Percentiles rank a stretch among this genome's conserved stretches.
Evolutionary conservation across 2,888 invertebrate genomes (phyloP).

Genomic region (Mythimna ferrago): DNA sequence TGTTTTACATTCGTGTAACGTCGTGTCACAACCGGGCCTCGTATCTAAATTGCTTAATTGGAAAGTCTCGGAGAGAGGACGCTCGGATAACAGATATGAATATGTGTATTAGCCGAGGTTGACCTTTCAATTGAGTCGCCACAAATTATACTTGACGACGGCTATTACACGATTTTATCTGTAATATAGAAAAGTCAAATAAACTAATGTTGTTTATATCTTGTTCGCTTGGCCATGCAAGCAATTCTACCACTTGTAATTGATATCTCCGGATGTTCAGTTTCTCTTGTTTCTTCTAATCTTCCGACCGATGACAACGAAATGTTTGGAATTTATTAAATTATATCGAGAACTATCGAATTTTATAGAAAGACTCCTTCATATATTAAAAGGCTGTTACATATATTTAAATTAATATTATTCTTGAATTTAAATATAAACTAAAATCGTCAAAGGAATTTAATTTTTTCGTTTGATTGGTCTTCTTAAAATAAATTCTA

Average conservation of each 20-base stretch:
- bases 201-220: conserved; percentile 77
- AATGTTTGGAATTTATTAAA: conserved; percentile 64
- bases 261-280: conserved; percentile 71
- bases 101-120: conserved; percentile 75
- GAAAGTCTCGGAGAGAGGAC: conserved; percentile 84
- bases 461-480: neutral
- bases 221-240: conserved; percentile 74
- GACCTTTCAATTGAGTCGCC: conserved; percentile 82
- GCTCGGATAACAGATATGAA: conserved; percentile 80
- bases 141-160: conserved; percentile 71
- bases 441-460: neutral
- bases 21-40: conserved; percentile 80
- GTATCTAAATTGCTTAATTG: conserved; percentile 91
- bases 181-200: conserved; percentile 75
- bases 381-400: neutral
- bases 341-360: conserved; percentile 45
- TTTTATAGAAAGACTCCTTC: conserved; percentile 17
- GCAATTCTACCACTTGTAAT: conserved; percentile 75
- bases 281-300: conserved; percentile 72
- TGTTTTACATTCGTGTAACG: conserved; percentile 89
- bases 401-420: neutral
- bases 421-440: neutral
- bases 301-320: conserved; percentile 67
- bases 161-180: conserved; percentile 80
- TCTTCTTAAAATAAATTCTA: neutral